These are phyloP conservation scores for Apostichopus japonicus DNA, from an alignment of 35 echinoderm and acorn worm genomes.

Conservation along the genomic window DNA sequence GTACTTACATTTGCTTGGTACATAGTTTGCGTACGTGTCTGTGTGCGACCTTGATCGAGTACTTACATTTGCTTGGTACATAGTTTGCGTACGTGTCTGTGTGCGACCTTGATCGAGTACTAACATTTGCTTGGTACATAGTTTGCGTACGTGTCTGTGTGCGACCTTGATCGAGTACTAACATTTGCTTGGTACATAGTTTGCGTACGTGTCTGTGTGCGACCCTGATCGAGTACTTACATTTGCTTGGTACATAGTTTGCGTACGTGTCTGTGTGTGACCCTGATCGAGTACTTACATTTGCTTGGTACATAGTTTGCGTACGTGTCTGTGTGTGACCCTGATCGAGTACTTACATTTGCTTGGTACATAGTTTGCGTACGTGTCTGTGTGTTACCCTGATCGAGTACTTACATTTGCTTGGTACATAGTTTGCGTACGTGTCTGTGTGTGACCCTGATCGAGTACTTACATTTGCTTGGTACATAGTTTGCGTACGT, in stretches of 20 bases:
- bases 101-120: slow-evolving; percentile 59
- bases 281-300: slow-evolving; percentile 79
- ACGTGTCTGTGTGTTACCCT: too few relatives aligned
- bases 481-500: slow-evolving; percentile 90
- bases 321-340: too few relatives aligned
- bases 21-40: not conserved
- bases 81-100: slow-evolving; percentile 83
- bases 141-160: too few relatives aligned
- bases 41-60: too few relatives aligned
- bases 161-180: not conserved
- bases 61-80: not conserved
- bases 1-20: not conserved
- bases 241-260: slow-evolving; percentile 13
- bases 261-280: slow-evolving; percentile 85
- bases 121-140: slow-evolving; percentile 94
- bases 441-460: slow-evolving; percentile 77
- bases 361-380: not conserved
- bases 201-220: not conserved
- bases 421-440: slow-evolving; percentile 55
- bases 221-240: too few relatives aligned
- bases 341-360: not conserved
- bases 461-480: slow-evolving; percentile 85
- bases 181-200: not conserved
- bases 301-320: slow-evolving; percentile 89
- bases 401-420: not conserved